Conservation (phyloP, 2,797 vertebrate species). For the Uromys caudimaculatus region DNA sequence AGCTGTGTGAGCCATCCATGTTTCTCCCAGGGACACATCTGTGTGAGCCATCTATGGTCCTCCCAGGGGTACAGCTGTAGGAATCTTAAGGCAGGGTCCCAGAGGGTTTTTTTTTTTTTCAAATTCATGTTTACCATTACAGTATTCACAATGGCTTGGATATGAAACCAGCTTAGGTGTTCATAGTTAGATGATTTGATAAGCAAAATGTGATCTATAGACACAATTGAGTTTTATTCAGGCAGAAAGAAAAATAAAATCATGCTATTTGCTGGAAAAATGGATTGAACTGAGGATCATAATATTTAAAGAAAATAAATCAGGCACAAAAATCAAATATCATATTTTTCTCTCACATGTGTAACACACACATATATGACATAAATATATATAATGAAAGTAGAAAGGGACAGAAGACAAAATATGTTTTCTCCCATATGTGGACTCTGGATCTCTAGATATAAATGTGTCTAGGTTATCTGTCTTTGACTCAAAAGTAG, state of each 20-base stretch:
- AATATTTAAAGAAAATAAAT: not conserved
- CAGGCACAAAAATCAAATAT: not conserved
- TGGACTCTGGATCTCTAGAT: not conserved
- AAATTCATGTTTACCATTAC: not conserved
- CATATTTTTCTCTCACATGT: not conserved
- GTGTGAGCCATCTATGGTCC: too few species aligned
- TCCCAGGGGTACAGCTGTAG: not conserved
- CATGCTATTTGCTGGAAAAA: not conserved
- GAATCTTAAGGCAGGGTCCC: not conserved
- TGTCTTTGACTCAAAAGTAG: not conserved
- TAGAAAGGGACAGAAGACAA: not conserved
- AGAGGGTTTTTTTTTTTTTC: not conserved
- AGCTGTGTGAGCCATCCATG: too few species aligned
- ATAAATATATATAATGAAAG: not conserved
- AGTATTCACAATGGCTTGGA: not conserved
- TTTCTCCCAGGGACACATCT: too few species aligned
- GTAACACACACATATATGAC: not conserved
- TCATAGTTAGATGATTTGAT: not conserved
- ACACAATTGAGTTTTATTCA: not conserved
- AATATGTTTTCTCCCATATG: not conserved
- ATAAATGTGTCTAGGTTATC: not conserved
- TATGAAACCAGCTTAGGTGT: not conserved
- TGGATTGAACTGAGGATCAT: not conserved
- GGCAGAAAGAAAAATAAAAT: not conserved
- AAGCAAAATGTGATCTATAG: not conserved